A percentile compares a stretch with the other conserved stretches of the same genome.
Conservation (phyloP, 2,888 invertebrate species). For the Branchellion lobata region DNA sequence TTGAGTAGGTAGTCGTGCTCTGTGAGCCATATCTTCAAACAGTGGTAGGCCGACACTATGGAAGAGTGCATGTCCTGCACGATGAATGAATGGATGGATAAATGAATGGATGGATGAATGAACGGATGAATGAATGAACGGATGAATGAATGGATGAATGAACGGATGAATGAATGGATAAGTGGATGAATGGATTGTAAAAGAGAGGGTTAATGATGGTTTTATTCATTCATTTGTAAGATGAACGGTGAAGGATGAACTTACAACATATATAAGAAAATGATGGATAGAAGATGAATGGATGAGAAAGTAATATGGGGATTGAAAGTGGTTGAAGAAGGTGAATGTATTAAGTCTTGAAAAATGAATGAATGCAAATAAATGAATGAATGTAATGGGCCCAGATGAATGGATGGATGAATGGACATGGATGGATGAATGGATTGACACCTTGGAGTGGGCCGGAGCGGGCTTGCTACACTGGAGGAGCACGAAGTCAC, state of each 20-base stretch:
- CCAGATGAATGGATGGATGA: not conserved
- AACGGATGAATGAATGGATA: not conserved
- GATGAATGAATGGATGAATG: not conserved
- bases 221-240: no score
- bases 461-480: conserved; percentile 90
- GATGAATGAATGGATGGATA: no score
- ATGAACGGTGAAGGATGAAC: no score
- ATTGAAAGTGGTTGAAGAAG: no score
- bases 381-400: not conserved
- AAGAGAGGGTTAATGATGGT: no score
- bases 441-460: conserved; percentile 73
- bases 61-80: conserved; percentile 76
- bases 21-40: conserved; percentile 77
- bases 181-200: not conserved
- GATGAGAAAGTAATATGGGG: no score
- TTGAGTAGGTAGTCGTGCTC: conserved; percentile 84
- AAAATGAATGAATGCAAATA: not conserved
- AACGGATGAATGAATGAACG: not conserved
- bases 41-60: conserved; percentile 73
- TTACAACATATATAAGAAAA: no score
- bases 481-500: conserved; percentile 93
- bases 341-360: no score
- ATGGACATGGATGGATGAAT: not conserved
- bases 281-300: no score
- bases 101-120: not conserved